These are phyloP conservation scores for Nettapus auritus DNA, from an alignment of 2,113 vertebrate species.

Conservation along the genomic window DNA sequence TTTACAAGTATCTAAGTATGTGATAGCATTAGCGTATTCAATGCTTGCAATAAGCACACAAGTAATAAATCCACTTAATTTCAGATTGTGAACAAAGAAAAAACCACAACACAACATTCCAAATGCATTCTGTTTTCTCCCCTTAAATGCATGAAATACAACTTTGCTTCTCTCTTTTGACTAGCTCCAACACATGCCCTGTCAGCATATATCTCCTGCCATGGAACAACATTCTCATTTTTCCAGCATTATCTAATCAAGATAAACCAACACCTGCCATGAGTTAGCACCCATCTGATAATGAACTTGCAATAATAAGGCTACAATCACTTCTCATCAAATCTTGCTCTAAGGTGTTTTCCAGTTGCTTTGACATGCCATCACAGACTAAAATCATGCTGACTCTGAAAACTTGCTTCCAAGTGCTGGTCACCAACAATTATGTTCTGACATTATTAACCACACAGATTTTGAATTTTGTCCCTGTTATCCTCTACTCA, in stretches of 20 bases:
- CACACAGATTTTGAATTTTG: not conserved
- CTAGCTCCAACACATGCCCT: not conserved
- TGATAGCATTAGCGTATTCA: accelerated
- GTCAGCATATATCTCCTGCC: not conserved
- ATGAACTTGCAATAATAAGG: conserved; percentile 33
- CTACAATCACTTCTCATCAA: conserved; percentile 67
- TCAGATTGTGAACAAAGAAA: not conserved
- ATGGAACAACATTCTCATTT: not conserved
- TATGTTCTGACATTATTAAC: not conserved
- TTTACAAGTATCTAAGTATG: not conserved
- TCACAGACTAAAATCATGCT: not conserved
- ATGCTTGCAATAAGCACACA: not conserved
- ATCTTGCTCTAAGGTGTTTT: conserved; percentile 23
- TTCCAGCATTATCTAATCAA: conserved; percentile 52
- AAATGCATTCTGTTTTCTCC: not conserved
- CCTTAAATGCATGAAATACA: not conserved
- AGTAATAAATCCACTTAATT: not conserved
- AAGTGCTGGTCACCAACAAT: not conserved
- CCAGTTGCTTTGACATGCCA: not conserved
- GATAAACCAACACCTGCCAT: conserved; percentile 61
- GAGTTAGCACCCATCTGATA: conserved; percentile 38
- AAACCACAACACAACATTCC: accelerated
- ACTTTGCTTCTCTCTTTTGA: not conserved
- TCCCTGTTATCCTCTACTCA: not conserved
- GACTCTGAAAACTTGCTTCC: conserved; percentile 29